Percentiles rank a stretch among this genome's conserved stretches.
Evolutionary conservation across 2,113 vertebrate species (phyloP).

Genomic region (Abramis brama): DNA sequence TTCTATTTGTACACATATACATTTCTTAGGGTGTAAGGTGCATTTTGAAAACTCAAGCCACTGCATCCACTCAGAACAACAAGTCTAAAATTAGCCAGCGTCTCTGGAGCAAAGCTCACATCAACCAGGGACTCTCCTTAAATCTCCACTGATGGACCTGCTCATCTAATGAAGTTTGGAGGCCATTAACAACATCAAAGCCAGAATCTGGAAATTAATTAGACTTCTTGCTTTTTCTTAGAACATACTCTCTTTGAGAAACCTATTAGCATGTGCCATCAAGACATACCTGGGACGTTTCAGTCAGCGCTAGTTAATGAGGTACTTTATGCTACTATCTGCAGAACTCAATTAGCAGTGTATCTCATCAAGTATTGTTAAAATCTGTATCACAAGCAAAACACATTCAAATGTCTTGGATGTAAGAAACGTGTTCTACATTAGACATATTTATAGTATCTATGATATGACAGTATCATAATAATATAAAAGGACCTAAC

Average conservation of each 20-base stretch:
- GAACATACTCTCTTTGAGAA: conserved; percentile 71
- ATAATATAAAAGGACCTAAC: not conserved
- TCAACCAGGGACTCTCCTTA: conserved; percentile 69
- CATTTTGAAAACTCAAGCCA: not conserved
- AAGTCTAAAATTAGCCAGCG: conserved; percentile 75
- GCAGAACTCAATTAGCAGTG: conserved; percentile 44
- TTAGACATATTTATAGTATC: not conserved
- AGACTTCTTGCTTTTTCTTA: conserved; percentile 72
- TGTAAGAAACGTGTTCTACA: not conserved
- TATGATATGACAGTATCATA: not conserved
- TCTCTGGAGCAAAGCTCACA: conserved; percentile 42
- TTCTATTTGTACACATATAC: not conserved
- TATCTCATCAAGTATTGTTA: not conserved
- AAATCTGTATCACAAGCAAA: not conserved
- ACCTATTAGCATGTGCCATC: conserved; percentile 76
- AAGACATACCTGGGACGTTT: conserved; percentile 71
- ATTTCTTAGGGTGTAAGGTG: not conserved
- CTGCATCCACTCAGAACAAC: conserved; percentile 67
- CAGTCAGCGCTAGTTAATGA: conserved; percentile 54
- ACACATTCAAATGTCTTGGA: not conserved
- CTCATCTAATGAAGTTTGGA: conserved; percentile 78
- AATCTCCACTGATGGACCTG: conserved; percentile 71
- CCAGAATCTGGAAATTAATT: conserved; percentile 81
- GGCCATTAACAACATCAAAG: conserved; percentile 85
- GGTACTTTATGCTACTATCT: conserved; percentile 48